These are phyloP conservation scores for Epizoanthus ramosus DNA, from an alignment of 92 coral and sea anemone species.

Conservation along the genomic window DNA sequence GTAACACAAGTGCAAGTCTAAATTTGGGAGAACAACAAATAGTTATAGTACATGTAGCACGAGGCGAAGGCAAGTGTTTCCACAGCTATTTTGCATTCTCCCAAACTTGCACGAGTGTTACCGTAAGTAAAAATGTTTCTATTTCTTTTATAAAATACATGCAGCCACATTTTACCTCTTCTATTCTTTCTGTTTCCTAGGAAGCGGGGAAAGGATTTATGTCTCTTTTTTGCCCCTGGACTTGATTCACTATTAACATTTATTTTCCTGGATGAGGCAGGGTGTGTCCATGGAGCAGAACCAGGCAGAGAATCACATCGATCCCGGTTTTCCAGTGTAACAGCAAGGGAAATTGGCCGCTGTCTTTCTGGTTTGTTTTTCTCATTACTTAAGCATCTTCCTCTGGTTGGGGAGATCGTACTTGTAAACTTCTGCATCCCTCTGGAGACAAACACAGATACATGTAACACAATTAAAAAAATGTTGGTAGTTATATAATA, in stretches of 20 bases:
- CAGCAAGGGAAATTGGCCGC: constrained; percentile 48
- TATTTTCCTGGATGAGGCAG: constrained; percentile 13
- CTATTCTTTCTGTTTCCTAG: constrained; percentile 19
- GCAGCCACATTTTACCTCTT: constrained; percentile 1
- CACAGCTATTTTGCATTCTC: too few species aligned
- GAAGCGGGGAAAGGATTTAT: constrained; percentile 31
- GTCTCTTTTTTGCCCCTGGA: constrained; percentile 38
- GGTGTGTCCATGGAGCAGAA: constrained; percentile 4
- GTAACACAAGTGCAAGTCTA: too few species aligned
- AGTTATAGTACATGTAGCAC: too few species aligned
- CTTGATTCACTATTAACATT: background rate
- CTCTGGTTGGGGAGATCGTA: constrained; percentile 14
- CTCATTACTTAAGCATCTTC: constrained; percentile 43
- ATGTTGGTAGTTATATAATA: too few species aligned
- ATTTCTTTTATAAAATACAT: too few species aligned
- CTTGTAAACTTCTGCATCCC: constrained; percentile 42
- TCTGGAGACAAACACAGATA: constrained; percentile 11
- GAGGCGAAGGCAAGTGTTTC: too few species aligned
- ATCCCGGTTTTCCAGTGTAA: constrained; percentile 39
- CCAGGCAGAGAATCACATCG: constrained; percentile 55
- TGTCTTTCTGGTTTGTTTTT: constrained; percentile 13
- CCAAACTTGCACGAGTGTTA: too few species aligned
- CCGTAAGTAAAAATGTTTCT: too few species aligned
- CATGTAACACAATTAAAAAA: background rate
- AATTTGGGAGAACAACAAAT: too few species aligned